Percentiles rank a stretch among this genome's conserved stretches.
phyloP scores from a whole-genome alignment of 2,888 invertebrate genomes.

The Catocala sponsa region DNA sequence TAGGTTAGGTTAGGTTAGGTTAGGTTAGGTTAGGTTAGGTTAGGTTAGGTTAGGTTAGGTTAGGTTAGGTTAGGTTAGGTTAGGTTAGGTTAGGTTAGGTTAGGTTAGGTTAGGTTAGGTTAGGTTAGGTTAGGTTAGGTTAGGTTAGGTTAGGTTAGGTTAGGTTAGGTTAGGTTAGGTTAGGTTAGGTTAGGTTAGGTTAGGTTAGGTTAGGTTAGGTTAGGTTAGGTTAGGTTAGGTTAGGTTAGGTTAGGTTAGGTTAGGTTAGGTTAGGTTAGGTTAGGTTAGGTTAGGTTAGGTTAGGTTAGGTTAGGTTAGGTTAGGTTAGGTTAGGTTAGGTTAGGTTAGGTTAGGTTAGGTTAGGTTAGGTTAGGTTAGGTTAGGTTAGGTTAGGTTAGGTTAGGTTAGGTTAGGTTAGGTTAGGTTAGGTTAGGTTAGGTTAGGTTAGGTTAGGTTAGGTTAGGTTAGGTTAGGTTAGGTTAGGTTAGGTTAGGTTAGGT shows the following conservation, averaged over 20 bases:
- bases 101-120: conserved; percentile 14
- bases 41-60: conserved; percentile 15
- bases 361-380: conserved; percentile 13
- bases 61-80: conserved; percentile 15
- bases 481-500: conserved; percentile 6
- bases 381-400: conserved; percentile 14
- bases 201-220: conserved; percentile 22
- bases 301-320: conserved; percentile 24
- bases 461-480: conserved; percentile 36
- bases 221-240: conserved; percentile 22
- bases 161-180: conserved; percentile 22
- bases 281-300: conserved; percentile 9
- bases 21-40: conserved; percentile 15
- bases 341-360: conserved; percentile 16
- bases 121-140: conserved; percentile 22
- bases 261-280: conserved; percentile 22
- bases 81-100: conserved; percentile 15
- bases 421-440: conserved; percentile 12
- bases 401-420: conserved; percentile 15
- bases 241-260: conserved; percentile 22
- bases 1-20: conserved; percentile 15
- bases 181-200: conserved; percentile 22
- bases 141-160: conserved; percentile 22
- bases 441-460: conserved; percentile 6
- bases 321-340: conserved; percentile 5